These are phyloP conservation scores for Axea sp. DNA, from an alignment of 2,888 invertebrate species.

Conservation along the genomic window DNA sequence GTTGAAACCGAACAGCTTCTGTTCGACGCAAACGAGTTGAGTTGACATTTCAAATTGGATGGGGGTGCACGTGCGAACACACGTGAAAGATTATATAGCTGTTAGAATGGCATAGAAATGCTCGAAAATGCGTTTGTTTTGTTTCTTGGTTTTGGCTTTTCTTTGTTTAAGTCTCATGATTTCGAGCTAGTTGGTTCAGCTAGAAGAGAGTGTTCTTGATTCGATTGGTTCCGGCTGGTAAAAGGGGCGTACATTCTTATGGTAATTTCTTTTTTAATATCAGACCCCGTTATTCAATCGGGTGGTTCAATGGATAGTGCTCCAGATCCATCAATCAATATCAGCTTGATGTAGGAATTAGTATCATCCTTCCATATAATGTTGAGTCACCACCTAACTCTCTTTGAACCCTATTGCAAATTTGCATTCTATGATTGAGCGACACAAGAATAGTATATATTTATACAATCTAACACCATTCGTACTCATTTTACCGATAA, in stretches of 20 bases:
- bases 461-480: too few species aligned
- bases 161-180: conserved; percentile 21
- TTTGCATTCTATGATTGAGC: too few species aligned
- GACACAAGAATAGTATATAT: too few species aligned
- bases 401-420: background rate
- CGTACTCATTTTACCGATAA: too few species aligned
- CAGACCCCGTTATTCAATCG: conserved; percentile 20
- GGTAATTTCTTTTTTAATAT: conserved; percentile 40
- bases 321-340: conserved; percentile 49
- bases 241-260: conserved; percentile 35
- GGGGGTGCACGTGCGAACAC: conserved; percentile 58
- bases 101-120: conserved; percentile 13
- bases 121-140: conserved; percentile 38
- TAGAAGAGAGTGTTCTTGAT: conserved; percentile 16
- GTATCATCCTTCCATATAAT: conserved; percentile 24
- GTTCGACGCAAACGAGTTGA: conserved; percentile 38
- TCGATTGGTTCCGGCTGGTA: conserved; percentile 15
- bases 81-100: conserved; percentile 53
- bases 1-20: conserved; percentile 23
- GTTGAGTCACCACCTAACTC: background rate
- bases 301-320: conserved; percentile 33
- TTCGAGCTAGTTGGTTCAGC: conserved; percentile 12
- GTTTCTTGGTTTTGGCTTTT: conserved; percentile 24
- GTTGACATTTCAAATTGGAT: conserved; percentile 50
- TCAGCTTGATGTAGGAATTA: background rate